Evolutionary conservation across 2,888 invertebrate genomes (phyloP).

Genomic region (Baronia brevicornis): DNA sequence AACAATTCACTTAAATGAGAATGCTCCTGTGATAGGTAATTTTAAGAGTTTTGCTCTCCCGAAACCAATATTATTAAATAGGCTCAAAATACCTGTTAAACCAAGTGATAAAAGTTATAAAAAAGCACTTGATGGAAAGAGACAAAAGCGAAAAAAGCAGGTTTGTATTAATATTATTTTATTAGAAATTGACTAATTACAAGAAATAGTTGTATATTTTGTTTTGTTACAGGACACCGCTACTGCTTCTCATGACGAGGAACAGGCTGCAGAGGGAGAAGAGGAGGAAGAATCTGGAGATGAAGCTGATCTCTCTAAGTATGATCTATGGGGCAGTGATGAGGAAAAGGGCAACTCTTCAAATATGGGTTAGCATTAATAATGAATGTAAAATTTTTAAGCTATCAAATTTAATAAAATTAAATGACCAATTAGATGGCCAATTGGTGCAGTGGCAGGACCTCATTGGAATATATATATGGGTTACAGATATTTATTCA

Average conservation of each 20-base stretch:
- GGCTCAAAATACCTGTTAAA: constrained; percentile 60
- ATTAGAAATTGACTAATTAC: constrained; percentile 6
- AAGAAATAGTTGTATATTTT: constrained; percentile 2
- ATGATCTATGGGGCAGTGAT: constrained; percentile 84
- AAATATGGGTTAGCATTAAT: constrained; percentile 39
- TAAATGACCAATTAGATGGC: too few species aligned
- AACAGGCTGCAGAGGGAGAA: constrained; percentile 69
- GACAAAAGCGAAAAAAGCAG: constrained; percentile 48
- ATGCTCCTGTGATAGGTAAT: constrained; percentile 58
- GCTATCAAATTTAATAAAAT: too few species aligned
- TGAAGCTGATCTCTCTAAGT: constrained; percentile 83
- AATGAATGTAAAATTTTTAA: too few species aligned
- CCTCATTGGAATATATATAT: too few species aligned
- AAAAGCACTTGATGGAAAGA: constrained; percentile 37
- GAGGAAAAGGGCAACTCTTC: constrained; percentile 63
- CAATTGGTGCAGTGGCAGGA: too few species aligned
- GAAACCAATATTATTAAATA: constrained; percentile 65
- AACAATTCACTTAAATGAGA: constrained; percentile 38
- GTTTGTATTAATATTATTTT: constrained; percentile 45
- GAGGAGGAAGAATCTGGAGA: constrained; percentile 78
- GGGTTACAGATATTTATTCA: too few species aligned
- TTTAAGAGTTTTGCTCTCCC: constrained; percentile 72
- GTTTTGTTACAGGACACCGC: constrained; percentile 59
- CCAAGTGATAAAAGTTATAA: constrained; percentile 41
- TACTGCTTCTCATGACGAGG: constrained; percentile 49